These are phyloP conservation scores for human DNA, from an alignment of 2,113 vertebrate species.

Conservation along the genomic window GRCh38 chr7:149947501-149948000, in stretches of 20 bases:
- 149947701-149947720: not conserved
- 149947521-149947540: not conserved
- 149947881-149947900: accelerated
- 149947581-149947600: accelerated
- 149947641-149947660: too few relatives aligned
- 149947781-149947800: accelerated
- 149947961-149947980: accelerated
- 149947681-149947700: not conserved
- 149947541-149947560: not conserved
- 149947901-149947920: not conserved
- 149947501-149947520: not conserved
- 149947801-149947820: not conserved
- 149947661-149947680: not conserved
- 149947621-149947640: not conserved
- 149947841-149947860: accelerated
- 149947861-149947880: accelerated
- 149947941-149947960: accelerated
- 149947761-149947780: accelerated
- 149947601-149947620: not conserved
- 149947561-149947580: not conserved
- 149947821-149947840: accelerated
- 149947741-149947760: not conserved
- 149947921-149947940: too few relatives aligned
- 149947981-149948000: not conserved
- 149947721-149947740: not conserved